Conservation (phyloP, 2,888 invertebrate species). For the Isotomurus palustris region DNA sequence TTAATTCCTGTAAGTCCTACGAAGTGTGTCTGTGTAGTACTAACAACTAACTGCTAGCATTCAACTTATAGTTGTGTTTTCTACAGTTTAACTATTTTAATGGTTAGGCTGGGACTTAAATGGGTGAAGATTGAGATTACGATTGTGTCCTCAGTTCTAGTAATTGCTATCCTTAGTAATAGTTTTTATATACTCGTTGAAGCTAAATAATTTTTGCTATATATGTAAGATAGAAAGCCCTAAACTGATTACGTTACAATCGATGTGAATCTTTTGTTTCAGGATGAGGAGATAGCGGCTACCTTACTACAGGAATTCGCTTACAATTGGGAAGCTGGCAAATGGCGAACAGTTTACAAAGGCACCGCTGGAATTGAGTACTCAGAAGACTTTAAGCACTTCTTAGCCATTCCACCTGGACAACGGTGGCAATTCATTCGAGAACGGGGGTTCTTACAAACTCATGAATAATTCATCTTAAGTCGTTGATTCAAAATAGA, state of each 20-base stretch:
- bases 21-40: no score
- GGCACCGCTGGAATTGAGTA: constrained; percentile 26
- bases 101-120: no score
- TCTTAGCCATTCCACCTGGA: constrained; percentile 27
- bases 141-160: no score
- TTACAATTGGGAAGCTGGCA: constrained; percentile 36
- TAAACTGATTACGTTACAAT: not conserved
- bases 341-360: constrained; percentile 38
- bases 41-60: no score
- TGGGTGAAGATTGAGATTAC: no score
- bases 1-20: constrained; percentile 23
- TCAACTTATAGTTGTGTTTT: no score
- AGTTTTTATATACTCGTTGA: no score
- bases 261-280: not conserved
- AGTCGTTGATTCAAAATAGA: no score
- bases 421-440: constrained; percentile 29
- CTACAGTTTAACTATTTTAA: no score
- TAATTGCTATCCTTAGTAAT: no score
- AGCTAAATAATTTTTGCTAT: not conserved
- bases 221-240: not conserved
- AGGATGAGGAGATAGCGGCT: constrained; percentile 29
- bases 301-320: constrained; percentile 37
- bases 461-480: no score
- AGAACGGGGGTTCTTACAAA: not conserved
- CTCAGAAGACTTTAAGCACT: constrained; percentile 36